Evolutionary conservation across 2,113 vertebrate genomes (phyloP), one percentile per base, ranked within the genome.

Genomic region (Naja naja): DNA sequence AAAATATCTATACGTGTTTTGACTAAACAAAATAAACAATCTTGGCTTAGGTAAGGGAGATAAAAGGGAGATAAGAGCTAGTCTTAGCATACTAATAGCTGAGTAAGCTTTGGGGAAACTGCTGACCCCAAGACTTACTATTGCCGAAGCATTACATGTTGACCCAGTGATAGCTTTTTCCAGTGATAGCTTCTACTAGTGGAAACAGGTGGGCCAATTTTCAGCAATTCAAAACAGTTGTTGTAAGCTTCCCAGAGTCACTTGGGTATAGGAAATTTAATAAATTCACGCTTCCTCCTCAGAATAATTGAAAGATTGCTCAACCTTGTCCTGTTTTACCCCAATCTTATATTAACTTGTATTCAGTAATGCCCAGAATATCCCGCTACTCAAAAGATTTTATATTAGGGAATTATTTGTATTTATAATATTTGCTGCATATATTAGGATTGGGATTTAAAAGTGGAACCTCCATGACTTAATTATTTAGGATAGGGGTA

Each of bases 1-100:
- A 52, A 18, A 92, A 54, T 34, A 9, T 53, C 0, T 0, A 0
- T 81, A 92, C 49, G 58, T 94, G 93, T 18, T 25, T 92, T 10
- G 85, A 23, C 5, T 90, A 16, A 92, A 74, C 43, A 90, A 10
- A 94, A 4, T 3, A 56, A 94, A 90, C 3, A 60, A 94, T 91
- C 2, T 89, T 90, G 0, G 10, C 92, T 88, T 11, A 43, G 23
- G 12, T 58, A 55, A 55, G 91, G 47, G 95, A 91, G 34, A 55
- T 92, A 93, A 53, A 93, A 53, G 85, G 52, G 95, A 91, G 30
- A 55, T 92, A 93, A 53, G 85, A 7, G 27, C 6, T 74, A 88
- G 27, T 5, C 2, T 5, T 55, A 9, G 49, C 0, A 43, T 49
- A 49, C 6, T 30, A 69, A 7, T 18, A 20, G 7, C 34, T 81